phyloP scores from a whole-genome alignment of 2,797 vertebrate genomes.

The Sarcophilus harrisii region DNA sequence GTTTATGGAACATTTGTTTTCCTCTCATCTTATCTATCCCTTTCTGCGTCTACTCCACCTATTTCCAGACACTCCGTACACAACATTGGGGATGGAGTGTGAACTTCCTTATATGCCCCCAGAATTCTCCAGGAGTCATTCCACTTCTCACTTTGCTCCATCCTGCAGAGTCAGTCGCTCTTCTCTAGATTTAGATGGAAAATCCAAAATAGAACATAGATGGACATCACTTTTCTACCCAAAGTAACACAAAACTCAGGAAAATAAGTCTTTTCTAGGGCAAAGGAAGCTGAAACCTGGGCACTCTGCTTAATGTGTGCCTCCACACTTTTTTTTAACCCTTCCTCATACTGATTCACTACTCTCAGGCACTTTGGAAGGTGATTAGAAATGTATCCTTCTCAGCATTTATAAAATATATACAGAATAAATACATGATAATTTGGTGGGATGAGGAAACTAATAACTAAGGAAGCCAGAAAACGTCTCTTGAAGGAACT shows the following conservation, averaged over 20 bases:
- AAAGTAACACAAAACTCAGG: background rate
- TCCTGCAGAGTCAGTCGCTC: too few relatives aligned
- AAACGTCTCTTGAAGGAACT: background rate
- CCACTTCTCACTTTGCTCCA: background rate
- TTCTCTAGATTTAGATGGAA: background rate
- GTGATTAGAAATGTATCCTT: background rate
- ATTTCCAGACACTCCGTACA: background rate
- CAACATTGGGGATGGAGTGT: background rate
- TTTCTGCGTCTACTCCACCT: background rate
- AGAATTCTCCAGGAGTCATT: background rate
- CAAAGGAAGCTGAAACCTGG: background rate
- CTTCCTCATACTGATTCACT: background rate
- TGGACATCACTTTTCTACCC: background rate
- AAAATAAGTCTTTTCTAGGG: background rate
- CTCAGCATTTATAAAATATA: background rate
- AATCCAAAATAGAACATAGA: background rate
- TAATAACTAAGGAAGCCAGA: background rate
- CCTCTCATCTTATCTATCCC: background rate
- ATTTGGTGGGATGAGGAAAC: background rate
- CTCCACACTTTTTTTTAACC: background rate
- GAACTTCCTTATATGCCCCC: background rate
- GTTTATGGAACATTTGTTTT: background rate
- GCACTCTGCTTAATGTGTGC: background rate
- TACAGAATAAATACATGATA: background rate
- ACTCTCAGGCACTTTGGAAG: background rate